A percentile compares a stretch with the other conserved stretches of the same genome.
Conservation (phyloP, 1,140 invertebrate species). For the Agrilus planipennis region DNA sequence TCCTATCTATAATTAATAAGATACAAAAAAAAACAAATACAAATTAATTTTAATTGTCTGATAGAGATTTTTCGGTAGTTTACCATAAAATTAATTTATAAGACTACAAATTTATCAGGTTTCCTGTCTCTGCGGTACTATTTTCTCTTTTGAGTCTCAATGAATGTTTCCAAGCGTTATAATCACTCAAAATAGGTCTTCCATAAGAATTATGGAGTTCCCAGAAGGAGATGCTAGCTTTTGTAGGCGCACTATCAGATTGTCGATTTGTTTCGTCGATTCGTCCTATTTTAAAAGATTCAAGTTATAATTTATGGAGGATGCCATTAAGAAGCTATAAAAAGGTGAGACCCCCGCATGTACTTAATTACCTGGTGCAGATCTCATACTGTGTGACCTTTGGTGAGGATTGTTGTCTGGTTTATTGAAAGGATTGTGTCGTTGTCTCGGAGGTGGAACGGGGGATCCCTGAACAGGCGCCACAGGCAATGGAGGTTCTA, state of each 20-base stretch:
- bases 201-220: slow-evolving; percentile 59
- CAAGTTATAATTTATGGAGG: neutral
- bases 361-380: slow-evolving; percentile 38
- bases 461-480: slow-evolving; percentile 36
- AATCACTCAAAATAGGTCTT: slow-evolving; percentile 51
- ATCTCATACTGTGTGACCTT: slow-evolving; percentile 42
- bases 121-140: slow-evolving; percentile 8
- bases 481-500: slow-evolving; percentile 24
- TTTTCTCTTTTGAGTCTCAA: slow-evolving; percentile 17
- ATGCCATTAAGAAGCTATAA: too few relatives aligned
- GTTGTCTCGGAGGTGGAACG: slow-evolving; percentile 48
- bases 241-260: neutral
- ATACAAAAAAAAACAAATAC: too few relatives aligned
- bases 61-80: slow-evolving; percentile 1
- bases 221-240: slow-evolving; percentile 51
- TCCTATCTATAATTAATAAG: too few relatives aligned
- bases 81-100: slow-evolving; percentile 3
- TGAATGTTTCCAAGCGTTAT: slow-evolving; percentile 51
- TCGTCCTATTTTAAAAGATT: slow-evolving; percentile 13
- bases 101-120: slow-evolving; percentile 13
- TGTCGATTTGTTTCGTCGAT: slow-evolving; percentile 16
- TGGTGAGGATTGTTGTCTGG: slow-evolving; percentile 38
- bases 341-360: too few relatives aligned
- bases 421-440: slow-evolving; percentile 60
- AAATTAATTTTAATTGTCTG: too few relatives aligned